These are phyloP conservation scores for Danionella cerebrum DNA, from an alignment of 2,113 vertebrate genomes.

Conservation along the genomic window DNA sequence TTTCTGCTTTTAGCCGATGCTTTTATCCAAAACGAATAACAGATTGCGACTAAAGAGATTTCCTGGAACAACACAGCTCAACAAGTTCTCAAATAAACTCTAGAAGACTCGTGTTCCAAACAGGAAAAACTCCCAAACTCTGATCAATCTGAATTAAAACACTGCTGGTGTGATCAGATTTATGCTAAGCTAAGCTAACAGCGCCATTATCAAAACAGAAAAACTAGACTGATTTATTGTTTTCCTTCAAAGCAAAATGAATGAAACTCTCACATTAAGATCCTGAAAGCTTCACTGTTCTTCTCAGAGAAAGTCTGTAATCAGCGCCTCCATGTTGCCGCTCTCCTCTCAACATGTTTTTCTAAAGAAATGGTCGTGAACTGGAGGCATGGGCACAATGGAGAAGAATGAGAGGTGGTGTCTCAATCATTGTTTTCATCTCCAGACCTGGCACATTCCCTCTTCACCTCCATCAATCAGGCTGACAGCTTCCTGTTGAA, in stretches of 20 bases:
- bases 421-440: constrained; percentile 36
- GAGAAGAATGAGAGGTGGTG: neutral
- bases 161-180: no score
- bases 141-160: no score
- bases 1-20: neutral
- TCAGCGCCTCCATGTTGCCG: constrained; percentile 44
- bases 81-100: no score
- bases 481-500: constrained; percentile 24
- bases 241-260: no score
- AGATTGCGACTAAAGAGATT: no score
- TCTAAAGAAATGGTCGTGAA: constrained; percentile 26
- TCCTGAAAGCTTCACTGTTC: neutral
- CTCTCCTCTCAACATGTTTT: constrained; percentile 42
- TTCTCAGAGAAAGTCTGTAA: constrained; percentile 45
- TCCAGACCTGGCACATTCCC: constrained; percentile 23
- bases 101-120: no score
- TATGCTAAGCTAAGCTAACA: no score
- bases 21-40: no score
- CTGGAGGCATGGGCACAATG: neutral
- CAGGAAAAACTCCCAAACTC: no score
- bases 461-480: constrained; percentile 33
- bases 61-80: no score
- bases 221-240: no score
- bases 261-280: constrained; percentile 16
- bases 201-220: no score